Evolutionary conservation across 1,140 invertebrate species (phyloP), one percentile per base, ranked within the genome.

Genomic region (Caenorhabditis tropicalis): DNA sequence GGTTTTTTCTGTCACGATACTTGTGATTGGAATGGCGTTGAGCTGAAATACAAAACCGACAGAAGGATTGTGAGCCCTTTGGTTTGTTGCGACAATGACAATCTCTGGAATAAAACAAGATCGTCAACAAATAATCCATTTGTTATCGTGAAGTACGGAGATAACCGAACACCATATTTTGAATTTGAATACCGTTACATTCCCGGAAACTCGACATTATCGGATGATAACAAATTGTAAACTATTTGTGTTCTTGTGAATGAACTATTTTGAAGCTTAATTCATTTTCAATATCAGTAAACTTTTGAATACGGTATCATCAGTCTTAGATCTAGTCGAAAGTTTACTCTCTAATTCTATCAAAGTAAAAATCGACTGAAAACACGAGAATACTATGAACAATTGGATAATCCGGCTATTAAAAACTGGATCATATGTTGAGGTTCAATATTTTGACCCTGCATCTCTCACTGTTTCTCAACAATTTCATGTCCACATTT

Each of bases 21-120:
- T 9, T 74, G 65, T 31, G 65, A 74, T 43, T 43, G n/a, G 15
- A 74, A 74, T 43, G 65, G 65, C 1, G 65, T 74, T 15, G 65
- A 74, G n/a, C 27, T 74, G 65, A 74, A 74, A 74, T 74, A 74
- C 21, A 43, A 43, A 27, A 39, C 65, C 7, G 65, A 74, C 24
- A 29, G 65, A n/a, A 12, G 65, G 15, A 74, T 74, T 21, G 21
- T 24, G n/a, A 74, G 65, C n/a, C 65, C 65, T 2, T 1, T 74
- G n/a, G 21, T 43, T 0, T 74, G 65, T 36, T 74, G 65, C 33
- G 65, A 74, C 15, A 15, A 74, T 74, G 65, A 74, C 15, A 74
- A 74, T n/a, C 16, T 74, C 10, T 74, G 65, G 65, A 74, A 74
- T 15, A 74, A 74, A 10, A 74, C 65, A 46, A 1, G 65, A 74